Conservation (phyloP, 64 coral and sea anemone species). For the Montipora cactus region DNA sequence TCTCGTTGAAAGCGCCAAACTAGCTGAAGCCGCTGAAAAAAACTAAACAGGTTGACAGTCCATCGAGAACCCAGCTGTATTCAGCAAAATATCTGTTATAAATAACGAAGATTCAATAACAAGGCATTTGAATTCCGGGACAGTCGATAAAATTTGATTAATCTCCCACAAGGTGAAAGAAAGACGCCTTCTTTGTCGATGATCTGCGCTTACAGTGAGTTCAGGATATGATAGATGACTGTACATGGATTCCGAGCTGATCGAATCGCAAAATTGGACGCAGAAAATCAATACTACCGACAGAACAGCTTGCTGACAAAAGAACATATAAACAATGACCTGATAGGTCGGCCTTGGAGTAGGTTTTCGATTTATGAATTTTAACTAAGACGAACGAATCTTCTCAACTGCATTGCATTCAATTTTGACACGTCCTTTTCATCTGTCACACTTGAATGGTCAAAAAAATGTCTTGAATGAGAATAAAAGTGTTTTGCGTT, state of each 20-base stretch:
- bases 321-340: neutral
- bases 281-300: constrained; percentile 48
- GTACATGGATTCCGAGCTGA: constrained; percentile 12
- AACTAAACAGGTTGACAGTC: constrained; percentile 19
- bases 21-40: neutral
- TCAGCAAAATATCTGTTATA: neutral
- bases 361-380: constrained; percentile 50
- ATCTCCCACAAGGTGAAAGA: neutral
- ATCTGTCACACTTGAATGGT: constrained; percentile 51
- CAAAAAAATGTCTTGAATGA: neutral
- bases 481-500: neutral
- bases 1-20: constrained; percentile 9
- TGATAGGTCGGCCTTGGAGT: constrained; percentile 37
- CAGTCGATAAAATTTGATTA: constrained; percentile 18
- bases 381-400: constrained; percentile 40
- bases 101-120: constrained; percentile 3
- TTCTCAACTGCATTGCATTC: constrained; percentile 12
- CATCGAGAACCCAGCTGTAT: neutral
- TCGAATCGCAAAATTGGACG: constrained; percentile 13
- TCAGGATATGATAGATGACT: neutral
- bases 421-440: constrained; percentile 29
- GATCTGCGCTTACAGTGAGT: constrained; percentile 15
- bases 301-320: constrained; percentile 57
- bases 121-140: neutral
- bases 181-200: neutral